Percentiles rank a stretch among this genome's conserved stretches.
Conservation (phyloP, 2,797 vertebrate species). For the Sebastes taczanowskii region DNA sequence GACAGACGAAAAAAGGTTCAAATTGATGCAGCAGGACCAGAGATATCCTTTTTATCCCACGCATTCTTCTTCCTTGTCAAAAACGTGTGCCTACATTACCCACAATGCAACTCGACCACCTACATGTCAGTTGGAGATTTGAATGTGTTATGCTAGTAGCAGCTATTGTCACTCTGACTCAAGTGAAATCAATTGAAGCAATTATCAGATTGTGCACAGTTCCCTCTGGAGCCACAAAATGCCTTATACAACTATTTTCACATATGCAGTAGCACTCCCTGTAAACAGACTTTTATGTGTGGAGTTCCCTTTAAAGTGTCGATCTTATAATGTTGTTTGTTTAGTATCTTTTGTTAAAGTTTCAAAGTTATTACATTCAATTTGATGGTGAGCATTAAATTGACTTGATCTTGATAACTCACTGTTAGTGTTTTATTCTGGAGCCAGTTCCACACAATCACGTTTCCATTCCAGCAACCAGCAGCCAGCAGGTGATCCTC, state of each 20-base stretch:
- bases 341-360: background rate
- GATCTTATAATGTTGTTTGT: background rate
- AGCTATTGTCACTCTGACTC: background rate
- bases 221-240: too few species aligned
- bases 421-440: slow-evolving; percentile 66
- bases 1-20: background rate
- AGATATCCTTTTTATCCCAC: background rate
- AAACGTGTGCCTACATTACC: background rate
- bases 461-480: slow-evolving; percentile 86
- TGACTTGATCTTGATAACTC: slow-evolving; percentile 23
- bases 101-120: background rate
- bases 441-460: slow-evolving; percentile 83
- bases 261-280: background rate
- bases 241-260: background rate
- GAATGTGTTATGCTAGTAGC: background rate
- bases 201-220: background rate
- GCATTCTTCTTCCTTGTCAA: background rate
- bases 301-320: background rate
- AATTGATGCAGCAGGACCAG: background rate
- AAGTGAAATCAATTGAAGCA: too few species aligned
- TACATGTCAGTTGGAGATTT: background rate
- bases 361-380: background rate
- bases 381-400: background rate
- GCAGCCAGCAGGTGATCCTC: slow-evolving; percentile 81
- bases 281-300: background rate